Conservation (phyloP, 53 echinoderm and acorn worm species). For the Pentamera pediparva region DNA sequence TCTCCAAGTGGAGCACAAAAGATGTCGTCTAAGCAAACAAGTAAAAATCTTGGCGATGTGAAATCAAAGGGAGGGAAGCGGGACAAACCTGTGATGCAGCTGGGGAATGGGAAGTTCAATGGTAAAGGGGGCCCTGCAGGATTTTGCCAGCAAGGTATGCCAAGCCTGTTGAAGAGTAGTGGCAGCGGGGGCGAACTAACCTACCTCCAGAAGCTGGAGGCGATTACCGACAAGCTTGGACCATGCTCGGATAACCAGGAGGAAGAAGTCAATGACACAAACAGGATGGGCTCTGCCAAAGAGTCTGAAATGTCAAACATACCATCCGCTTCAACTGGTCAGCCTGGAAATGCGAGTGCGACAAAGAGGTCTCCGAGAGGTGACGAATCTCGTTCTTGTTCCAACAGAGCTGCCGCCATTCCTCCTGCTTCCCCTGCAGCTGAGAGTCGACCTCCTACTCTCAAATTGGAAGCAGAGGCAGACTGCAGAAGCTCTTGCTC, state of each 20-base stretch:
- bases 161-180: too few species aligned
- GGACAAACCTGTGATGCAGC: too few species aligned
- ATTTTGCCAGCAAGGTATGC: too few species aligned
- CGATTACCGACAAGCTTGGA: conserved; percentile 9
- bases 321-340: not conserved
- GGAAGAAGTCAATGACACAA: not conserved
- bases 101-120: too few species aligned
- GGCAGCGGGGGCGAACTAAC: conserved; percentile 11
- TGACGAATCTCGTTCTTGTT: not conserved
- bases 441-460: not conserved
- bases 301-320: not conserved
- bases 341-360: not conserved
- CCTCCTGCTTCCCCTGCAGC: not conserved
- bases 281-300: not conserved
- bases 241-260: not conserved
- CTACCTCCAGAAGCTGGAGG: conserved; percentile 13
- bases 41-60: too few species aligned
- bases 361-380: not conserved
- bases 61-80: too few species aligned
- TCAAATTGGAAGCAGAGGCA: conserved; percentile 8
- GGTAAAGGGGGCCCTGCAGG: too few species aligned
- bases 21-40: too few species aligned
- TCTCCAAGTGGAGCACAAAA: too few species aligned
- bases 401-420: too few species aligned
- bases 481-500: not conserved